Base-by-base conservation (phyloP, 23 tunicate genomes). In the Botrylloides violaceus region DNA sequence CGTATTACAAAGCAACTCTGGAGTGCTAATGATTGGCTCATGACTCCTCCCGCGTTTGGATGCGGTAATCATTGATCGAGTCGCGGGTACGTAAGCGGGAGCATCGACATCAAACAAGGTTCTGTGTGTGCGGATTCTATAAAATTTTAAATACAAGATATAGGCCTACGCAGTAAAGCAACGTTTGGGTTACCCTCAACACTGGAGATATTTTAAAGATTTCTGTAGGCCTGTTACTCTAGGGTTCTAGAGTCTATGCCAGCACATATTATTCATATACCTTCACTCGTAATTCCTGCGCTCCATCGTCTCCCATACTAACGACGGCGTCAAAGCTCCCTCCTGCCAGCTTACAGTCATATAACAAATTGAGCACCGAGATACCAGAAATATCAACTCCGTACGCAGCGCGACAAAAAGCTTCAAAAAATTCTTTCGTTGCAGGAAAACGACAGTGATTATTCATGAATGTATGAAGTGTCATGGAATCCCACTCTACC, bases 221-320 rank as follows among this genome's bases (percentile, higher is more conserved):
- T 15, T 48, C 56, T 15, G 19, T 15, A 48, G 19, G 19, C 18
- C 18, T 15, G 56, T 18, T 48, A 48, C 19, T 48, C 19, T 48
- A 19, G 19, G 19, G 56, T 48, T 48, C 19, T 15, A 19, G 19
- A 48, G 19, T 15, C n/a, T n/a, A n/a, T n/a, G n/a, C n/a, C n/a
- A n/a, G n/a, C n/a, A n/a, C n/a, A 29, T 28, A n/a, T n/a, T n/a
- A n/a, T n/a, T n/a, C n/a, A n/a, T n/a, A n/a, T 76, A 87, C 96
- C 71, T 87, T 81, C 37, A 88, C 78, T 27, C 85, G 76, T 9
- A 55, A 77, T 49, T 82, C 96, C 56, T 88, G 96, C 49, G 96
- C 96, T 36, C 72, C 75, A 15, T 83, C 96, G n/a, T 72, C 31
- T 25, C 12, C 31, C 2, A 65, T 49, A 36, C 81, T 84, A 28